phyloP scores from a whole-genome alignment of 2,888 invertebrate species.

The Drosophila rubida region DNA sequence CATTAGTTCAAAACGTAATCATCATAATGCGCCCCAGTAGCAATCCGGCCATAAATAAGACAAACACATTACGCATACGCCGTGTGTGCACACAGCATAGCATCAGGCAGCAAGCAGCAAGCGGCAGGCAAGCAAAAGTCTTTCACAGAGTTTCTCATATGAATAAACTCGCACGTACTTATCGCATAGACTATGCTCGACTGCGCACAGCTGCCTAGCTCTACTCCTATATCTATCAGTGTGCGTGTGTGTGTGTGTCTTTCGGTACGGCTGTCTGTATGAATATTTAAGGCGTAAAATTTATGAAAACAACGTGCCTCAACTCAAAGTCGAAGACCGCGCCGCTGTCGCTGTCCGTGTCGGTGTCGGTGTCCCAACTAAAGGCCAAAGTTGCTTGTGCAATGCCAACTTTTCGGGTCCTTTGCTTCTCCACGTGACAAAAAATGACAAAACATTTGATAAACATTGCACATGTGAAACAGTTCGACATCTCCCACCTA shows the following conservation, averaged over 20 bases:
- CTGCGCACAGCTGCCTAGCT: conserved; percentile 73
- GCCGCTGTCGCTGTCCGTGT: conserved; percentile 2
- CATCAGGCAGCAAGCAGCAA: conserved; percentile 2
- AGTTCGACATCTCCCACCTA: conserved; percentile 36
- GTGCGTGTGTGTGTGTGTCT: conserved; percentile 12
- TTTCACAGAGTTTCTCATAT: conserved; percentile 60
- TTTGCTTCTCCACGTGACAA: conserved; percentile 67
- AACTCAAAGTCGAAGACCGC: conserved; percentile 51
- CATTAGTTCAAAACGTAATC: conserved; percentile 78
- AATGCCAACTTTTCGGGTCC: conserved; percentile 59
- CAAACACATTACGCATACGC: conserved; percentile 77
- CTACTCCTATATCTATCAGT: conserved; percentile 19
- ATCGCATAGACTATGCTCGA: conserved; percentile 79
- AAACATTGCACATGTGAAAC: conserved; percentile 73
- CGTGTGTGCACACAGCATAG: conserved; percentile 44
- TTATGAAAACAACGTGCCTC: conserved; percentile 79
- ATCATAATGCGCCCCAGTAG: conserved; percentile 70
- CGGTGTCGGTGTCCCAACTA: conserved; percentile 21
- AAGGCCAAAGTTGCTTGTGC: conserved; percentile 66
- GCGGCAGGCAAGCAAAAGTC: conserved; percentile 23
- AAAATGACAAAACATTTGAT: conserved; percentile 76
- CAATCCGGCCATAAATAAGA: conserved; percentile 74
- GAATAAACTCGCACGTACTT: conserved; percentile 80
- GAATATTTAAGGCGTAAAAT: conserved; percentile 76
- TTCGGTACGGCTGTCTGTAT: conserved; percentile 46